Conservation (phyloP, 1,140 invertebrate species). For the Cyclargus thomasi region DNA sequence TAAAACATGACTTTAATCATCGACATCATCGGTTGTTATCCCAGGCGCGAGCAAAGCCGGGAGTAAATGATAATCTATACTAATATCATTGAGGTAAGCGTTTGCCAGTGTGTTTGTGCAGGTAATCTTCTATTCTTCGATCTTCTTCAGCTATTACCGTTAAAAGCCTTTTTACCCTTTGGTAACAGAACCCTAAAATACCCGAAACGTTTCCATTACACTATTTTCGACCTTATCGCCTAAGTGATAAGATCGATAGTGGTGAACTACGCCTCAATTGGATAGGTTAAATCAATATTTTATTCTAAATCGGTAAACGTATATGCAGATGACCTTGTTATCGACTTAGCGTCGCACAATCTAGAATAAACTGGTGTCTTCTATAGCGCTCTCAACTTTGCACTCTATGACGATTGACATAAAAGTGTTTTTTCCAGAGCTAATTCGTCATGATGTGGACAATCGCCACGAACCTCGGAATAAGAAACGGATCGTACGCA, state of each 20-base stretch:
- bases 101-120: no score
- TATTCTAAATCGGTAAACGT: slow-evolving; percentile 8
- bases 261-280: background rate
- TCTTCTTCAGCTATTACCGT: no score
- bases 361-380: slow-evolving; percentile 21
- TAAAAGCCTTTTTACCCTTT: no score
- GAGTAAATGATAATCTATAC: no score
- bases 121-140: no score
- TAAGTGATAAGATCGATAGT: background rate
- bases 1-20: no score
- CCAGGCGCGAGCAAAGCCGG: no score
- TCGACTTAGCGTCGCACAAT: slow-evolving; percentile 20
- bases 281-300: slow-evolving; percentile 8
- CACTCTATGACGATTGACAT: background rate
- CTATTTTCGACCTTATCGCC: background rate
- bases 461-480: background rate
- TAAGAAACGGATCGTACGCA: background rate
- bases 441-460: background rate
- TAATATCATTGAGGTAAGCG: no score
- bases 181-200: background rate
- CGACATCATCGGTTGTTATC: no score
- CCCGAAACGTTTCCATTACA: background rate
- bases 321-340: slow-evolving; percentile 18
- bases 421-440: background rate
- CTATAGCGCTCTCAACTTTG: background rate